phyloP scores from a whole-genome alignment of 2,888 invertebrate species.

The Esperia sulphurella region DNA sequence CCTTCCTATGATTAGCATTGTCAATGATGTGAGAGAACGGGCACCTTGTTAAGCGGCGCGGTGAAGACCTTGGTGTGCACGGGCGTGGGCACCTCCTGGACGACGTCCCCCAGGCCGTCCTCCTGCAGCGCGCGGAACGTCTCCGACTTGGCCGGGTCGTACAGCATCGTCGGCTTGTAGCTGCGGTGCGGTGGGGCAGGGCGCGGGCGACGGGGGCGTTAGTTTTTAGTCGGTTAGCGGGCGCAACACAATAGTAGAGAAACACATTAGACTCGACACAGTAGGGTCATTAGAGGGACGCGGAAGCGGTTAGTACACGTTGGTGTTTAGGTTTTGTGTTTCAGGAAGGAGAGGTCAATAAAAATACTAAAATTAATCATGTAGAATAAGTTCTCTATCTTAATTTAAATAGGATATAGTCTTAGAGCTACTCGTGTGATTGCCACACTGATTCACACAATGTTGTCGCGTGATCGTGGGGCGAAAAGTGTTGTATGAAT shows the following conservation, averaged over 20 bases:
- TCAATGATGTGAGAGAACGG: background rate
- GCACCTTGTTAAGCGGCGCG: conserved; percentile 81
- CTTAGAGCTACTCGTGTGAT: conserved; percentile 20
- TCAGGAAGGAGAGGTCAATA: conserved; percentile 90
- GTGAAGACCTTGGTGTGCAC: conserved; percentile 88
- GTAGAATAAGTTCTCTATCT: conserved; percentile 65
- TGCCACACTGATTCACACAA: conserved; percentile 41
- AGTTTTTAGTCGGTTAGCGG: conserved; percentile 76
- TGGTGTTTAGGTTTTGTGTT: conserved; percentile 74
- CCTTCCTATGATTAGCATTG: too few relatives aligned
- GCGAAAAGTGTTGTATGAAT: conserved; percentile 32
- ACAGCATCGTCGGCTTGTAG: conserved; percentile 85
- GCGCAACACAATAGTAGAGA: conserved; percentile 60
- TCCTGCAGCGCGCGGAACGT: conserved; percentile 93
- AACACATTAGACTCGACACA: conserved; percentile 52
- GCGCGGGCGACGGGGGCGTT: conserved; percentile 43
- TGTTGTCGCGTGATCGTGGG: conserved; percentile 46
- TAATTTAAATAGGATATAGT: conserved; percentile 34
- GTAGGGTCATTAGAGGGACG: conserved; percentile 36
- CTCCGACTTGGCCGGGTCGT: conserved; percentile 93
- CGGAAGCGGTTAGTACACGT: conserved; percentile 57
- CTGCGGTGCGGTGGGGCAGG: conserved; percentile 38
- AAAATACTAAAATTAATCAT: conserved; percentile 85
- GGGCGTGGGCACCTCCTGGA: conserved; percentile 85
- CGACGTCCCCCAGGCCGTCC: conserved; percentile 81